These are phyloP conservation scores for Pangasius macronema DNA, from an alignment of 2,797 vertebrate genomes.

Conservation along the genomic window DNA sequence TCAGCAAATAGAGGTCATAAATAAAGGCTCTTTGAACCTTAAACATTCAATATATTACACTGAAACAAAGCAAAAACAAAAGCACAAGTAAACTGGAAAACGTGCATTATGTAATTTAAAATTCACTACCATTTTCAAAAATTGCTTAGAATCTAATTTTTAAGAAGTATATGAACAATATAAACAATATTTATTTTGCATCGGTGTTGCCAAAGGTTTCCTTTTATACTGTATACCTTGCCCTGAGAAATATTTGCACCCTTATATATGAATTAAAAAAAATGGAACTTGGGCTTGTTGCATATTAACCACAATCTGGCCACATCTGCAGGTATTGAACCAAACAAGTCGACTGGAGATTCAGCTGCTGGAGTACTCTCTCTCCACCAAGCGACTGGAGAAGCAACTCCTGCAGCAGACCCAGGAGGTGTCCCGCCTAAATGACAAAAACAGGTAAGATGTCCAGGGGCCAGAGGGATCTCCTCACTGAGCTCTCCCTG, in stretches of 20 bases:
- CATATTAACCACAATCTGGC: constrained; percentile 7
- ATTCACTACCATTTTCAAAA: neutral
- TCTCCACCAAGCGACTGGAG: constrained; percentile 81
- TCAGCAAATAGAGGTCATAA: neutral
- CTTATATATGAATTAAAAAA: neutral
- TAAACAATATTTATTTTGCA: neutral
- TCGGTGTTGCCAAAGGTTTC: neutral
- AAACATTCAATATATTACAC: neutral
- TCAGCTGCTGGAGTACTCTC: constrained; percentile 80
- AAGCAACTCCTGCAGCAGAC: constrained; percentile 81
- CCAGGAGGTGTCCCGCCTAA: constrained; percentile 79
- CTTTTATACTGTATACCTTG: neutral
- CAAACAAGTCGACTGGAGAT: constrained; percentile 84
- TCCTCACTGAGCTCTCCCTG: neutral
- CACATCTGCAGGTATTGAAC: constrained; percentile 76
- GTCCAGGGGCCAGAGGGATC: neutral
- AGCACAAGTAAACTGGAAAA: neutral
- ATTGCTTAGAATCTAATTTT: neutral
- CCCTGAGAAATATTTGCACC: neutral
- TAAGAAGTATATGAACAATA: neutral
- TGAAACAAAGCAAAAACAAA: neutral
- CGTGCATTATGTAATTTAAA: neutral
- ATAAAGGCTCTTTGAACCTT: neutral
- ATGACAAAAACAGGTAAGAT: constrained; percentile 78
- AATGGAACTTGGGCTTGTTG: neutral